phyloP scores from a whole-genome alignment of 1,140 invertebrate genomes.

The Proales similis region DNA sequence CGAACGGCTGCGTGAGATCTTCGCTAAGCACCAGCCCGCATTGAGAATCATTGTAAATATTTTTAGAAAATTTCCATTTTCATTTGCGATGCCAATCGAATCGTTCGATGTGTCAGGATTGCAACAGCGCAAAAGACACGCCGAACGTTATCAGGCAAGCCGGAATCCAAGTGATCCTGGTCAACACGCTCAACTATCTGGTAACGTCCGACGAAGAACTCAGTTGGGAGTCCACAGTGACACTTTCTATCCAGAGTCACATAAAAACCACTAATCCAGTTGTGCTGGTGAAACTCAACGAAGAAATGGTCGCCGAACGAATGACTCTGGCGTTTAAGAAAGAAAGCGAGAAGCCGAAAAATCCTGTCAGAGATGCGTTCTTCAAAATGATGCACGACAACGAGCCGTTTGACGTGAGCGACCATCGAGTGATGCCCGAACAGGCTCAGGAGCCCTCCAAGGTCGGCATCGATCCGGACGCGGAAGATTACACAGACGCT shows the following conservation, averaged over 20 bases:
- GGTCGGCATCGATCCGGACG: too few species aligned
- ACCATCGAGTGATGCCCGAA: background rate
- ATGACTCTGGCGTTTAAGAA: background rate
- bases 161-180: background rate
- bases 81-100: background rate
- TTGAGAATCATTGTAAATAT: conserved; percentile 33
- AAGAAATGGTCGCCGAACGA: background rate
- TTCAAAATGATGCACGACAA: conserved; percentile 9
- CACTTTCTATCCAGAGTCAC: background rate
- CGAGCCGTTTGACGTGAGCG: background rate
- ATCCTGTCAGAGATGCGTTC: conserved; percentile 3
- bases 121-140: background rate
- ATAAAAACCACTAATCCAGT: conserved; percentile 14
- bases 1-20: background rate
- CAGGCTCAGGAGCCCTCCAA: background rate
- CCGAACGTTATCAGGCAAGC: background rate
- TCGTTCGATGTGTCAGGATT: background rate
- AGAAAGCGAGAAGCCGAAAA: background rate
- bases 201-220: too few species aligned
- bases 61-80: background rate
- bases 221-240: too few species aligned
- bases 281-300: conserved; percentile 8
- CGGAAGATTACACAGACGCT: conserved; percentile 19
- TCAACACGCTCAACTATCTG: conserved; percentile 13
- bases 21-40: background rate